These are phyloP conservation scores for Epirrhoe tristata DNA, from an alignment of 2,888 invertebrate species.

Conservation along the genomic window DNA sequence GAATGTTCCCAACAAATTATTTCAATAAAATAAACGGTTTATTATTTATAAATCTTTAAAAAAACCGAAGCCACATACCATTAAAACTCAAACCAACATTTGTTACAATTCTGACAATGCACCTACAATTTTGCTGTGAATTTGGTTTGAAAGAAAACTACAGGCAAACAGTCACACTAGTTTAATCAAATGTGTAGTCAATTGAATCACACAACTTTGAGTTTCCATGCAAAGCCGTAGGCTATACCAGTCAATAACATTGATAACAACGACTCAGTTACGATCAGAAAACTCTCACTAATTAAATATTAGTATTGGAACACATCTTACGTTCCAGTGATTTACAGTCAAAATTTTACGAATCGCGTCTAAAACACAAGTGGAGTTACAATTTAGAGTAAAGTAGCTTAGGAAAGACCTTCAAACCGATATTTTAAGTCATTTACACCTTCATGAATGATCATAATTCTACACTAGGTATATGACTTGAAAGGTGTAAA, in stretches of 20 bases:
- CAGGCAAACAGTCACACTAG: constrained; percentile 14
- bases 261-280: not conserved
- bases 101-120: constrained; percentile 1
- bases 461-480: no score
- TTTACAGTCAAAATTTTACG: no score
- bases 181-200: constrained; percentile 17
- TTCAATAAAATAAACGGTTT: constrained; percentile 10
- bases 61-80: constrained; percentile 14
- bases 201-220: constrained; percentile 8
- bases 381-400: no score
- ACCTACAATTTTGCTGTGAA: constrained; percentile 1
- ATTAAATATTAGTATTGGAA: no score
- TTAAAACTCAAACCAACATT: constrained; percentile 1
- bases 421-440: no score
- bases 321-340: no score
- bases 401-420: no score
- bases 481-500: not conserved
- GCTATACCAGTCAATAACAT: constrained; percentile 5
- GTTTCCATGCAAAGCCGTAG: not conserved
- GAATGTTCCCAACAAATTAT: constrained; percentile 38
- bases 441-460: no score
- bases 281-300: not conserved
- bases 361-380: no score
- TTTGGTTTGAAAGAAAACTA: constrained; percentile 30
- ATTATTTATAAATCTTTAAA: constrained; percentile 11